These are phyloP conservation scores for Myotis lucifugus DNA, from an alignment of 2,113 vertebrate species.

Conservation along the genomic window DNA sequence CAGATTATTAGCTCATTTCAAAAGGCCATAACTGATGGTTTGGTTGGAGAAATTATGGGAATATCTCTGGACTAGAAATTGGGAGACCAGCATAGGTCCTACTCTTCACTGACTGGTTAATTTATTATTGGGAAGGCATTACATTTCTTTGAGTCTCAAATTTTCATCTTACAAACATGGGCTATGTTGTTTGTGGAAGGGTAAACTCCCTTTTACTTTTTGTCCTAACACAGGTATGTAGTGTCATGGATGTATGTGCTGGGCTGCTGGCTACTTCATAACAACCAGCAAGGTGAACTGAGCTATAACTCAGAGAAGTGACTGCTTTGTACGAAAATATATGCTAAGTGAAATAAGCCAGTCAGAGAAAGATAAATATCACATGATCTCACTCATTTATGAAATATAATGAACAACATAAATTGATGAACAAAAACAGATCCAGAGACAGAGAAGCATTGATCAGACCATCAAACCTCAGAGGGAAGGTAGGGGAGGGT, in stretches of 20 bases:
- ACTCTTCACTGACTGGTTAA: neutral
- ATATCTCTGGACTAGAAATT: neutral
- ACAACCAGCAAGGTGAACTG: neutral
- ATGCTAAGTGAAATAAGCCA: no score
- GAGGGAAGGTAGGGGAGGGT: no score
- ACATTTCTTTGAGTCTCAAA: neutral
- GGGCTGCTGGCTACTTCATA: neutral
- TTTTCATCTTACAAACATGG: conserved; percentile 7
- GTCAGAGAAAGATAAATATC: no score
- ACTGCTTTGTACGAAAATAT: neutral
- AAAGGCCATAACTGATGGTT: neutral
- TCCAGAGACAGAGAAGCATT: no score
- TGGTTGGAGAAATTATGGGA: neutral
- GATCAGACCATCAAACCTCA: no score
- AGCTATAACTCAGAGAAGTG: neutral
- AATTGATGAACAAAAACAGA: no score
- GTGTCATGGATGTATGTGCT: neutral
- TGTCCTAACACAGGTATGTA: neutral
- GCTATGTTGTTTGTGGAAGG: neutral
- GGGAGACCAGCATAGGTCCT: neutral
- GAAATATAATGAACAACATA: no score
- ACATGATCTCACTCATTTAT: no score
- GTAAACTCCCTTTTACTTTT: neutral
- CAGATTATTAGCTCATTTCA: neutral
- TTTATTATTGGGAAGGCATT: neutral